These are phyloP conservation scores for Aphelinus certus DNA, from an alignment of 1,140 invertebrate genomes.

Conservation along the genomic window DNA sequence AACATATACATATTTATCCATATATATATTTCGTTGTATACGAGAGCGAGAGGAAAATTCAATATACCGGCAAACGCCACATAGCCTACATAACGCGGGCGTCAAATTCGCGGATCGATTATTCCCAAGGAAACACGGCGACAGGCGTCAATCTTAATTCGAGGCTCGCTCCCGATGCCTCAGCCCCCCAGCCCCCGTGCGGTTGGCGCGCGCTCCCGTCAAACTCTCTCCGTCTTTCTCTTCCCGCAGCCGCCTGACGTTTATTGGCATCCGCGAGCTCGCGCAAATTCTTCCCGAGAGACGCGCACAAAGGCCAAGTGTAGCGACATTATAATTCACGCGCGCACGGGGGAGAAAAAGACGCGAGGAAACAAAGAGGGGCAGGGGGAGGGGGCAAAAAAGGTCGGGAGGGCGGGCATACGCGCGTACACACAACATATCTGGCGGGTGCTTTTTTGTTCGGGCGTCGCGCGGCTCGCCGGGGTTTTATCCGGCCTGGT, in stretches of 20 bases:
- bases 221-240: slow-evolving; percentile 13
- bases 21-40: no score
- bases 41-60: no score
- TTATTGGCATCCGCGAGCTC: slow-evolving; percentile 25
- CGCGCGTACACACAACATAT: neutral
- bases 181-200: neutral
- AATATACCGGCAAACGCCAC: no score
- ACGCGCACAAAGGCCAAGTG: neutral
- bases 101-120: slow-evolving; percentile 16
- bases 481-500: neutral
- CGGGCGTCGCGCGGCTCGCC: neutral
- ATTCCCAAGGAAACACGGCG: slow-evolving; percentile 24
- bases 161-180: neutral
- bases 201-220: neutral
- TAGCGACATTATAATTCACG: neutral
- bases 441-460: neutral
- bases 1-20: no score
- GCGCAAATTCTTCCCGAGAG: neutral
- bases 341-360: neutral
- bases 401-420: neutral
- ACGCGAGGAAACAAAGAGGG: neutral
- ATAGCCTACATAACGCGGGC: no score
- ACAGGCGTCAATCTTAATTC: slow-evolving; percentile 34
- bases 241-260: neutral
- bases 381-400: neutral